Conservation (phyloP, 2,888 invertebrate species). For the Aleiodes alternator region DNA sequence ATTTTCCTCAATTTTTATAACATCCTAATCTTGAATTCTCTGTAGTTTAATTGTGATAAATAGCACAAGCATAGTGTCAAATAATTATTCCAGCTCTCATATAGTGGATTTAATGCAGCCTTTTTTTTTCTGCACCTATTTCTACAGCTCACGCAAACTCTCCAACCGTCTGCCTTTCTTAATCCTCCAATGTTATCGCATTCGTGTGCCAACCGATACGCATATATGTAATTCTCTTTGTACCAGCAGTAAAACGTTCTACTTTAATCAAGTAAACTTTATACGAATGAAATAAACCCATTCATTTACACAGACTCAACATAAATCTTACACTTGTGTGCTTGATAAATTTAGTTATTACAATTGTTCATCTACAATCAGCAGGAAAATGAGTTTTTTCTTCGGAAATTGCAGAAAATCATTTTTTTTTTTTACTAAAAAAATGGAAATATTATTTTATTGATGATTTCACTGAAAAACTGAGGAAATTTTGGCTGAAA, state of each 20-base stretch:
- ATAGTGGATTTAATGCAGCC: conserved; percentile 39
- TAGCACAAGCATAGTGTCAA: neutral
- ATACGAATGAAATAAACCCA: neutral
- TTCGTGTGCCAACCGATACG: conserved; percentile 48
- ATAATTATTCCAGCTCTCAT: conserved; percentile 32
- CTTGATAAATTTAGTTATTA: no score
- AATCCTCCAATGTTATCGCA: conserved; percentile 55
- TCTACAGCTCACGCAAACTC: conserved; percentile 61
- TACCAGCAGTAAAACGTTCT: neutral
- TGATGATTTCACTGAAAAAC: no score
- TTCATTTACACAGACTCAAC: neutral
- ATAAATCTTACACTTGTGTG: neutral
- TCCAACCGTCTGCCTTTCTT: conserved; percentile 47
- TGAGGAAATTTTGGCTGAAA: no score
- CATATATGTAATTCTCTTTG: conserved; percentile 12
- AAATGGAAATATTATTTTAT: no score
- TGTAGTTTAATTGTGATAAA: no score
- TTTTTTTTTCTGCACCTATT: conserved; percentile 44
- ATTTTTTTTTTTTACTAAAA: no score
- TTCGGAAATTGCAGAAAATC: no score
- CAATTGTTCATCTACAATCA: no score
- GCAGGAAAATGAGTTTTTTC: no score
- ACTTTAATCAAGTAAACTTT: neutral
- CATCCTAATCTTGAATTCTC: no score
- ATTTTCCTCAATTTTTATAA: no score